Conservation (phyloP, 1,140 invertebrate species). For the Linepithema humile region DNA sequence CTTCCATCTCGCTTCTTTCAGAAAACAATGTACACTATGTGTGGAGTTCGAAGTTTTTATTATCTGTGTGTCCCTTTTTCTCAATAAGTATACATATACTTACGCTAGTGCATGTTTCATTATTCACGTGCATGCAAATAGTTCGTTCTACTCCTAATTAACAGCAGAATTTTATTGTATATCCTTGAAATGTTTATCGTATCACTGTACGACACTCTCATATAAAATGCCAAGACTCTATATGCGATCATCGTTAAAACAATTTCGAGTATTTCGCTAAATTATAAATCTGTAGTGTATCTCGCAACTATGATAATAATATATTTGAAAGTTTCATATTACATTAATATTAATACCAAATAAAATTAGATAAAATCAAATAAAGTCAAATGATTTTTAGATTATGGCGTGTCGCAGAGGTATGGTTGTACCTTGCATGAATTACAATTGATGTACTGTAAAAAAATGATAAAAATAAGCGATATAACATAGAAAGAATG, state of each 20-base stretch:
- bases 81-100: conserved; percentile 37
- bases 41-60: conserved; percentile 46
- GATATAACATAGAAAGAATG: not conserved
- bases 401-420: not conserved
- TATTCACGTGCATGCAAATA: conserved; percentile 48
- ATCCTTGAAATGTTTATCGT: conserved; percentile 37
- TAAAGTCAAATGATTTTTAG: not conserved
- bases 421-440: not conserved
- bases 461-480: not conserved
- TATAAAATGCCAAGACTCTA: conserved; percentile 51
- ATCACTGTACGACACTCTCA: conserved; percentile 43
- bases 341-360: conserved; percentile 46
- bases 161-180: conserved; percentile 57
- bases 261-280: conserved; percentile 22
- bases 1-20: not conserved
- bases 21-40: conserved; percentile 2
- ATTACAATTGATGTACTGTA: not conserved
- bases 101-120: conserved; percentile 23
- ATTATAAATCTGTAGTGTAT: not conserved
- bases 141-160: conserved; percentile 52
- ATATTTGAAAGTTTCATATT: not conserved
- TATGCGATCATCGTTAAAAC: conserved; percentile 24
- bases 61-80: not conserved
- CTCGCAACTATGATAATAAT: conserved; percentile 17
- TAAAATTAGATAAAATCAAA: not conserved